Percentiles rank a stretch among this genome's conserved stretches.
Conservation (phyloP, 2,888 invertebrate genomes). For the Dolomedes plantarius region DNA sequence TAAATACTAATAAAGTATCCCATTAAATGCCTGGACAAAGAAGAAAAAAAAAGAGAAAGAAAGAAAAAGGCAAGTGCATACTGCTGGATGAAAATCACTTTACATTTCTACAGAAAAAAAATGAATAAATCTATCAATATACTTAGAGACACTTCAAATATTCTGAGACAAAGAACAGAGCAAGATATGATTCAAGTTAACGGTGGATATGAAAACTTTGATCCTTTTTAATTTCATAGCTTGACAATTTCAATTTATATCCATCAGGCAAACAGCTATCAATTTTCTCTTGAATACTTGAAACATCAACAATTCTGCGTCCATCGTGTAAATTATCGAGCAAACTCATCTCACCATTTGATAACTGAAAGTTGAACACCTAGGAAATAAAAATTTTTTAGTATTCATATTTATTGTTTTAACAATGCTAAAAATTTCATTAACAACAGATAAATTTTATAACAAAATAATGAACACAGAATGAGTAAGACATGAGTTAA, state of each 20-base stretch:
- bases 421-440: too few species aligned
- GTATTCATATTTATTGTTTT: too few species aligned
- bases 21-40: background rate
- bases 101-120: background rate
- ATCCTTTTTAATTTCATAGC: constrained; percentile 38
- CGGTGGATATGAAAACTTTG: constrained; percentile 36
- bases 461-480: too few species aligned
- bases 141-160: background rate
- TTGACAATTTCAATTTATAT: constrained; percentile 74
- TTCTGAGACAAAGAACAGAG: background rate
- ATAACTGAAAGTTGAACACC: constrained; percentile 81
- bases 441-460: too few species aligned
- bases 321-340: constrained; percentile 78
- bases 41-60: too few species aligned
- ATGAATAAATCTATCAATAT: background rate
- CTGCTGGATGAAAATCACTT: background rate
- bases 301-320: constrained; percentile 75
- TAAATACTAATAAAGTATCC: background rate
- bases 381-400: constrained; percentile 62
- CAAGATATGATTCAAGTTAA: constrained; percentile 7
- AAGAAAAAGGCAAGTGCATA: background rate
- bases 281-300: constrained; percentile 75
- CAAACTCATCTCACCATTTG: constrained; percentile 79
- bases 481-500: too few species aligned
- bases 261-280: constrained; percentile 76